A percentile compares a stretch with the other conserved stretches of the same genome.
Evolutionary conservation across 2,888 invertebrate species (phyloP).

Genomic region (Monopis laevigella): DNA sequence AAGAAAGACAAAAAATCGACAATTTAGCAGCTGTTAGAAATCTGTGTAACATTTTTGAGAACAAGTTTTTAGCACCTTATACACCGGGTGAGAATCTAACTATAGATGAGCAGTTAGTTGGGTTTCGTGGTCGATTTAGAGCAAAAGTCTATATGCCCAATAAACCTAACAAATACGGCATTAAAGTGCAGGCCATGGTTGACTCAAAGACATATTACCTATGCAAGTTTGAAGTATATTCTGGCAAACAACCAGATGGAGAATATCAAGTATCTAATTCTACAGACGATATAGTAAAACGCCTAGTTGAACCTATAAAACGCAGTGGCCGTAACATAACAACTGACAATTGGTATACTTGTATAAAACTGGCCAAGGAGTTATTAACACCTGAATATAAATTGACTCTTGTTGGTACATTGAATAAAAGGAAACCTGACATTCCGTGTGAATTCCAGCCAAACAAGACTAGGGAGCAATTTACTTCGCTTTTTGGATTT

Average conservation of each 20-base stretch:
- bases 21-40: neutral
- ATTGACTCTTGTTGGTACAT: slow-evolving; percentile 18
- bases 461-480: slow-evolving; percentile 16
- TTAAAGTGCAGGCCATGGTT: slow-evolving; percentile 16
- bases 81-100: neutral
- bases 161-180: slow-evolving; percentile 18
- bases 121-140: slow-evolving; percentile 18
- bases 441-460: slow-evolving; percentile 18
- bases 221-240: slow-evolving; percentile 15
- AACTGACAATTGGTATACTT: no score
- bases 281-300: slow-evolving; percentile 17
- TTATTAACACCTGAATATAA: slow-evolving; percentile 12
- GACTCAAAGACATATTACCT: slow-evolving; percentile 14
- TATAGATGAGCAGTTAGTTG: slow-evolving; percentile 13
- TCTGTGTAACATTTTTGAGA: neutral
- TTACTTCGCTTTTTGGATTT: slow-evolving; percentile 21
- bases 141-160: slow-evolving; percentile 17
- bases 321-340: slow-evolving; percentile 14
- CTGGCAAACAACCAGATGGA: slow-evolving; percentile 18
- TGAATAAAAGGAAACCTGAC: slow-evolving; percentile 20
- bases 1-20: neutral
- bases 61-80: neutral
- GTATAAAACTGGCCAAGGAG: neutral
- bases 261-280: slow-evolving; percentile 14
- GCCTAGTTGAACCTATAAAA: slow-evolving; percentile 16